These are phyloP conservation scores for Mercenaria mercenaria DNA, from an alignment of 1,140 invertebrate genomes.

Conservation along the genomic window DNA sequence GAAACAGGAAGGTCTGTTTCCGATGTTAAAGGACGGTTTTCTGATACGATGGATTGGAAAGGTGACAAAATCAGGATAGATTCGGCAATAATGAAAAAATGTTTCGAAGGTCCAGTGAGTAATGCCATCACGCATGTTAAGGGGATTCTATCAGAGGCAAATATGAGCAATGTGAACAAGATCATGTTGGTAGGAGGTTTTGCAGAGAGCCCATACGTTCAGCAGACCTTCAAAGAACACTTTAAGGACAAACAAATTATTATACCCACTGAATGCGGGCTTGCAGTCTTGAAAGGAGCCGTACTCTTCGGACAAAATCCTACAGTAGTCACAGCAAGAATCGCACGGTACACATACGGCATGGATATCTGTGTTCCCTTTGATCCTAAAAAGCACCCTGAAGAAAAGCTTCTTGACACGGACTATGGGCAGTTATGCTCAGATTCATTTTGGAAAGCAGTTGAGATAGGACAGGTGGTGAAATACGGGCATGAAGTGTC, in stretches of 20 bases:
- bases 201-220: not conserved
- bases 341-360: not conserved
- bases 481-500: not conserved
- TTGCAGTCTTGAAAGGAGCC: conserved; percentile 38
- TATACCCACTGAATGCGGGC: not conserved
- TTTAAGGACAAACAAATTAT: not conserved
- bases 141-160: not conserved
- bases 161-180: not conserved
- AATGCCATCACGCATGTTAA: not conserved
- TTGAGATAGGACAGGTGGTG: not conserved
- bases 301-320: conserved; percentile 16
- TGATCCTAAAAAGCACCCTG: not conserved
- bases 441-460: not conserved
- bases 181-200: conserved; percentile 25
- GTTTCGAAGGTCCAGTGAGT: not conserved
- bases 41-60: not conserved
- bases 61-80: not conserved
- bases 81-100: not conserved
- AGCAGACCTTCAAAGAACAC: not conserved
- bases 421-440: not conserved
- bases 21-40: not conserved
- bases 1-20: not conserved
- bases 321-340: not conserved
- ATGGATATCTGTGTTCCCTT: not conserved
- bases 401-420: not conserved